phyloP scores from a whole-genome alignment of 2,113 vertebrate genomes.

The Bolborhynchus lineola region DNA sequence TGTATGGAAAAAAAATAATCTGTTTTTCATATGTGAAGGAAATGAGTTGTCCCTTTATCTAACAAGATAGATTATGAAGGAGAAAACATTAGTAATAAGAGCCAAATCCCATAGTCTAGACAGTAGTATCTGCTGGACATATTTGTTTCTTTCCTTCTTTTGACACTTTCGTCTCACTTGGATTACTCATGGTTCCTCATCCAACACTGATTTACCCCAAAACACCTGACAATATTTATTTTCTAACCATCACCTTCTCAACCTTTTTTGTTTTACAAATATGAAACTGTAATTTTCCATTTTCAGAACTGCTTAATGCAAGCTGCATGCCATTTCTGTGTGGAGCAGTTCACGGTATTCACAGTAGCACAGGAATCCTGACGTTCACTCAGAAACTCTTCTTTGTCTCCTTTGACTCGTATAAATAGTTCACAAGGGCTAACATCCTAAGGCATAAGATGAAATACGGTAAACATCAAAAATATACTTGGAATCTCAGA shows the following conservation, averaged over 20 bases:
- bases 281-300: background rate
- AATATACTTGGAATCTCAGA: constrained; percentile 24
- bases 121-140: background rate
- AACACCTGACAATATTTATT: background rate
- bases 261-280: background rate
- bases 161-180: background rate
- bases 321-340: rapidly evolving
- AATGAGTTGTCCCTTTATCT: constrained; percentile 37
- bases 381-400: background rate
- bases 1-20: background rate
- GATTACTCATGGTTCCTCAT: background rate
- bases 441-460: background rate
- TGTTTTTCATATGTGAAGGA: constrained; percentile 6
- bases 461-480: background rate
- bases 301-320: background rate
- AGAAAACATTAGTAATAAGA: constrained; percentile 15
- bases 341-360: background rate
- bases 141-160: background rate
- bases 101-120: constrained; percentile 52
- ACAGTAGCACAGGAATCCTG: background rate
- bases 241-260: background rate
- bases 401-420: background rate
- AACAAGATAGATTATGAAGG: constrained; percentile 13
- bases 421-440: background rate
- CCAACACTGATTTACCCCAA: background rate